Percentiles rank a stretch among this genome's conserved stretches.
Evolutionary conservation across 2,888 invertebrate genomes (phyloP).

Genomic region (Dendrolimus houi): DNA sequence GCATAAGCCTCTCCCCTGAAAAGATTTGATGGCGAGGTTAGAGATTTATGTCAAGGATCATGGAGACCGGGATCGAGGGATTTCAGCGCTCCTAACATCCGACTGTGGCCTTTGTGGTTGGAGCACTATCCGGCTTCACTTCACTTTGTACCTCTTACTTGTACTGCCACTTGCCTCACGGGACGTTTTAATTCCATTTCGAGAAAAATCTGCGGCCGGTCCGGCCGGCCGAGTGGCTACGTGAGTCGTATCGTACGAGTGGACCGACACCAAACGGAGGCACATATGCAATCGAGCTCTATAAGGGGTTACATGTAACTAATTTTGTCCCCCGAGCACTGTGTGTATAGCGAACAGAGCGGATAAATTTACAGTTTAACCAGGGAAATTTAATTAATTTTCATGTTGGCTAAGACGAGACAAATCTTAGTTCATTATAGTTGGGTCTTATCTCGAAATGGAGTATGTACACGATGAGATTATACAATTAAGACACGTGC

Average conservation of each 20-base stretch:
- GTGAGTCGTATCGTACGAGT: conserved; percentile 4
- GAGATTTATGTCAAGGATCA: conserved; percentile 77
- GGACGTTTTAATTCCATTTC: conserved; percentile 71
- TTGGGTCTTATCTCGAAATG: neutral
- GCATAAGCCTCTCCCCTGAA: conserved; percentile 65
- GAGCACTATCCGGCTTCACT: conserved; percentile 70
- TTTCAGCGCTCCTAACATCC: conserved; percentile 69
- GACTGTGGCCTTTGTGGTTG: conserved; percentile 71
- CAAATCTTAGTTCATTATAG: neutral
- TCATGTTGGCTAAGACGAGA: neutral
- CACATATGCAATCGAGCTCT: neutral
- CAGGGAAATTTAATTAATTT: neutral
- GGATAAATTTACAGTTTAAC: neutral
- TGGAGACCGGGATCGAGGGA: conserved; percentile 68
- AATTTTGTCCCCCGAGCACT: conserved; percentile 2
- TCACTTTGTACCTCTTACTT: conserved; percentile 67
- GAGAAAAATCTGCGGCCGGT: conserved; percentile 46
- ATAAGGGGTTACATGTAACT: neutral
- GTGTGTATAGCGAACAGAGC: neutral
- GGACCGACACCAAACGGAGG: neutral
- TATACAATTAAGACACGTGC: too few species aligned
- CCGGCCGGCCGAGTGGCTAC: conserved; percentile 19
- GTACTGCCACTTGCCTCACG: conserved; percentile 64
- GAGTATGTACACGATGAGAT: too few species aligned
- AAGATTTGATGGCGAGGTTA: conserved; percentile 74